These are phyloP conservation scores for Terebella lapidaria DNA, from an alignment of 2,888 invertebrate genomes.

Conservation along the genomic window DNA sequence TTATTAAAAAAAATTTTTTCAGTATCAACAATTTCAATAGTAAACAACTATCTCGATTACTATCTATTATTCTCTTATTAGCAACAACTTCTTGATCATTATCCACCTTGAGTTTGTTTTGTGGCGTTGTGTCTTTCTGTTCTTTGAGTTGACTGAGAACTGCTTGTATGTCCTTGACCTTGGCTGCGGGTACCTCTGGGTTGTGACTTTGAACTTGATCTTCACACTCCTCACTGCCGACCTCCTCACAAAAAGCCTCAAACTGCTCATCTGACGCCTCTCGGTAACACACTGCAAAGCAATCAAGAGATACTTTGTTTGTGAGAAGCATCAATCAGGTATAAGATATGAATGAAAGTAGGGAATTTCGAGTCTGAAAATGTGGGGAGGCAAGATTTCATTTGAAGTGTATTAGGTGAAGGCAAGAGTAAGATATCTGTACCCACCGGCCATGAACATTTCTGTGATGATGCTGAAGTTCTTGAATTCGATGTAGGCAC, in stretches of 20 bases:
- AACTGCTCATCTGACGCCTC: not conserved
- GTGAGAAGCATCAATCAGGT: too few species aligned
- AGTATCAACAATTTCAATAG: too few species aligned
- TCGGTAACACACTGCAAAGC: not conserved
- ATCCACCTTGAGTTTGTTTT: not conserved
- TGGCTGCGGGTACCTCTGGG: not conserved
- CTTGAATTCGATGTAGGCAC: slow-evolving; percentile 36
- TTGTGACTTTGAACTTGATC: too few species aligned
- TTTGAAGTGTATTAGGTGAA: not conserved
- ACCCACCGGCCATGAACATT: slow-evolving; percentile 46
- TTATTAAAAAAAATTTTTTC: too few species aligned
- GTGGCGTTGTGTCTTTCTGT: not conserved
- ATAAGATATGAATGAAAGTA: too few species aligned
- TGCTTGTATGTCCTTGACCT: not conserved
- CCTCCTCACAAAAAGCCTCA: not conserved
- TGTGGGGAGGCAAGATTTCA: not conserved
- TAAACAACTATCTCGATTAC: too few species aligned
- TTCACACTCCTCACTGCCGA: not conserved
- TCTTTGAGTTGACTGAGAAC: not conserved
- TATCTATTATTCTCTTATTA: too few species aligned
- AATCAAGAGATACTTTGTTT: not conserved
- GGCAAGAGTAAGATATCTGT: too few species aligned
- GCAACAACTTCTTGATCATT: too few species aligned
- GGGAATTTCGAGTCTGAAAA: too few species aligned
- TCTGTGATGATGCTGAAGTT: slow-evolving; percentile 43